phyloP scores from a whole-genome alignment of 2,797 vertebrate species.

The Remorina albescens region DNA sequence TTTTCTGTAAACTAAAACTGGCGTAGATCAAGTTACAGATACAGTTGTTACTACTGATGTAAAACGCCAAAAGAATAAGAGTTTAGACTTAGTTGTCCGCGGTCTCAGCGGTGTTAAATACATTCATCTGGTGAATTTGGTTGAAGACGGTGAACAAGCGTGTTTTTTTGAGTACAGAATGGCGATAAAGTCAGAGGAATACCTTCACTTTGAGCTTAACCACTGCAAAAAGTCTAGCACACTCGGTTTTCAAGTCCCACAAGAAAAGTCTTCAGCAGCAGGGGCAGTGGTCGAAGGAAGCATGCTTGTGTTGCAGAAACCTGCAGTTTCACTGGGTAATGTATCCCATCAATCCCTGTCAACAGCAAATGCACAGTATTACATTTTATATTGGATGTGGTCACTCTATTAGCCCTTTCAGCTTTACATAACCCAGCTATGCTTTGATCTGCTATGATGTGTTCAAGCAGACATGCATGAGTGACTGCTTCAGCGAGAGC shows the following conservation, averaged over 20 bases:
- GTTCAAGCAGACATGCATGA: conserved; percentile 72
- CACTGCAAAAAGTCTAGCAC: not conserved
- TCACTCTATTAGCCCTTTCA: conserved; percentile 81
- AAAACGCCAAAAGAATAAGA: no score
- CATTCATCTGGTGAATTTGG: not conserved
- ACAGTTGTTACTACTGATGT: not conserved
- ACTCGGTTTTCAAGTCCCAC: conserved; percentile 10
- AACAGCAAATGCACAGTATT: conserved; percentile 77
- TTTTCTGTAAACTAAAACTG: not conserved
- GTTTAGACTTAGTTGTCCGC: not conserved
- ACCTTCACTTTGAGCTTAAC: not conserved
- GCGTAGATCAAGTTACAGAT: not conserved
- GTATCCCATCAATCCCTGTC: conserved; percentile 78
- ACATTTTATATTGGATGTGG: conserved; percentile 80
- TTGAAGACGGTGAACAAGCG: not conserved
- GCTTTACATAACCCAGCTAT: conserved; percentile 79
- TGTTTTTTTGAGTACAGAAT: not conserved
- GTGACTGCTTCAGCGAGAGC: conserved; percentile 48
- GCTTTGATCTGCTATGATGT: conserved; percentile 77
- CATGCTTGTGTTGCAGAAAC: conserved; percentile 51
- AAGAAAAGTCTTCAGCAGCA: conserved; percentile 13
- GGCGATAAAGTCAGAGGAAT: not conserved
- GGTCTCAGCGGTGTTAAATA: not conserved
- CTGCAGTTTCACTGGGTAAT: conserved; percentile 67
- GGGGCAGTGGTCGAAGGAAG: conserved; percentile 28